These are phyloP conservation scores for Nettapus auritus DNA, from an alignment of 2,113 vertebrate genomes.

Conservation along the genomic window DNA sequence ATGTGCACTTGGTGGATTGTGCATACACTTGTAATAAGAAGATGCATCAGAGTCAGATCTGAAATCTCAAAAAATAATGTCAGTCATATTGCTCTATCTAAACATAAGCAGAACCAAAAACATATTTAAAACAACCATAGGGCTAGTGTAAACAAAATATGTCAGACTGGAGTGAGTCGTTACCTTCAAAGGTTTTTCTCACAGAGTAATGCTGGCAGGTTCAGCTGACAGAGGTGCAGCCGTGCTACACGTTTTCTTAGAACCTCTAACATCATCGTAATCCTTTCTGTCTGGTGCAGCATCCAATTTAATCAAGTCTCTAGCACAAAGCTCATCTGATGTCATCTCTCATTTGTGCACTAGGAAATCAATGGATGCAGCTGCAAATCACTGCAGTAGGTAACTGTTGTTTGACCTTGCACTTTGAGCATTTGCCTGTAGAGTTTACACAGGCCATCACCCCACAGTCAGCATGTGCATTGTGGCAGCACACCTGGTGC, in stretches of 20 bases:
- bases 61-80: neutral
- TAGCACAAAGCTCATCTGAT: slow-evolving; percentile 45
- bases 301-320: slow-evolving; percentile 21
- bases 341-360: slow-evolving; percentile 30
- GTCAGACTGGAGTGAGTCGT: neutral
- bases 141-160: neutral
- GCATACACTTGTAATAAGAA: neutral
- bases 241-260: neutral
- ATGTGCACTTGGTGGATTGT: neutral
- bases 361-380: slow-evolving; percentile 23
- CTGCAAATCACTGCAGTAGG: neutral
- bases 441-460: neutral
- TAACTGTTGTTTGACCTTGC: neutral
- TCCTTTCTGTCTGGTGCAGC: slow-evolving; percentile 4
- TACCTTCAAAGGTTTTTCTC: slow-evolving; percentile 14
- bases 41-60: neutral
- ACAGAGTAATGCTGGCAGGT: neutral
- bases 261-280: neutral
- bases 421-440: neutral
- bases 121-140: slow-evolving; percentile 10
- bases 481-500: neutral
- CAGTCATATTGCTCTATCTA: neutral
- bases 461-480: neutral
- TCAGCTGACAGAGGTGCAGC: slow-evolving; percentile 12
- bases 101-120: neutral